Percentiles rank a stretch among this genome's conserved stretches.
Conservation (phyloP, 2,797 vertebrate genomes). For the Poecilia gillii region DNA sequence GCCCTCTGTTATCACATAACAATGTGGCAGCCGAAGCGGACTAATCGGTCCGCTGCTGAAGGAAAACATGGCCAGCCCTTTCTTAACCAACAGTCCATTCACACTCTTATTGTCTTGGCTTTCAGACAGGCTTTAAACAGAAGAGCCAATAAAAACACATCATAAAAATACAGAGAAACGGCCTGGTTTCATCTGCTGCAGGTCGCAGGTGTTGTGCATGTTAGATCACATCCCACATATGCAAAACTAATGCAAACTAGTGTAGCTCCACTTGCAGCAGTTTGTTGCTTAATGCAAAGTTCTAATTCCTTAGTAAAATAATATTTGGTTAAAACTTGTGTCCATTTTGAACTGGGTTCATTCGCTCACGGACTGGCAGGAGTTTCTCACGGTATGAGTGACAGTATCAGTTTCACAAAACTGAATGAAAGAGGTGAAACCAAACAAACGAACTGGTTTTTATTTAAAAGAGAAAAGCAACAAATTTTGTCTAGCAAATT, state of each 20-base stretch:
- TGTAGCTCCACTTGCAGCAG: constrained; percentile 4
- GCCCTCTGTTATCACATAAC: constrained; percentile 56
- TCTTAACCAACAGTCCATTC: constrained; percentile 25
- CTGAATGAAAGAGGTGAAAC: neutral
- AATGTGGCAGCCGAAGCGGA: constrained; percentile 61
- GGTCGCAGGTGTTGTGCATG: neutral
- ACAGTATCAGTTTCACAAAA: neutral
- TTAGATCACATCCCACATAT: constrained; percentile 2
- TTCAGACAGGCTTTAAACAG: constrained; percentile 23
- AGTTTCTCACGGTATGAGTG: neutral
- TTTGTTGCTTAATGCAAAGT: constrained; percentile 14
- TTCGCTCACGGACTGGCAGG: constrained; percentile 24
- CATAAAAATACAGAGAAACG: constrained; percentile 16
- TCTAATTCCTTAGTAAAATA: constrained; percentile 1
- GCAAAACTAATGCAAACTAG: constrained; percentile 11
- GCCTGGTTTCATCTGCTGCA: neutral
- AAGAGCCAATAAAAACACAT: constrained; percentile 33
- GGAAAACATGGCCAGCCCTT: constrained; percentile 48
- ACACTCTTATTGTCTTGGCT: constrained; percentile 12
- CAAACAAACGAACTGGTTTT: neutral
- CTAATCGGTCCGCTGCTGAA: constrained; percentile 59
- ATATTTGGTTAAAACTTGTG: constrained; percentile 23
- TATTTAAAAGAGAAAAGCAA: neutral
- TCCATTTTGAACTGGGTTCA: constrained; percentile 9
- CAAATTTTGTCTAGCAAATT: neutral